phyloP scores from a whole-genome alignment of 2,113 vertebrate genomes.

The Sebastes schlegelii region DNA sequence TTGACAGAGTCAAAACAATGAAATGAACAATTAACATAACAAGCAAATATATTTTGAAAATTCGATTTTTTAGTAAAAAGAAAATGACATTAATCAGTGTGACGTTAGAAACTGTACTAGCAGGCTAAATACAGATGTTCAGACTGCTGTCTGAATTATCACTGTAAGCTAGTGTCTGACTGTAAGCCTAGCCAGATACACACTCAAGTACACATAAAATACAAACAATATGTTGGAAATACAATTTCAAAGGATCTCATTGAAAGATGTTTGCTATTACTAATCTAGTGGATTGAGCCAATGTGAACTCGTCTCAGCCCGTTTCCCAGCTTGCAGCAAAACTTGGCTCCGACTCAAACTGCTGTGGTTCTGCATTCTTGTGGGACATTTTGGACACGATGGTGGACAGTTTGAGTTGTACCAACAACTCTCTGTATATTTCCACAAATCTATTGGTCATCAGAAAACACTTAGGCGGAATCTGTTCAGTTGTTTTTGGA shows the following conservation, averaged over 20 bases:
- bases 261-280: constrained; percentile 55
- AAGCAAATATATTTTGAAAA: background rate
- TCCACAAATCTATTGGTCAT: constrained; percentile 62
- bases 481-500: constrained; percentile 69
- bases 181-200: background rate
- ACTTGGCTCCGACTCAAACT: constrained; percentile 49
- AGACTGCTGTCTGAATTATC: constrained; percentile 1
- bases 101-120: background rate
- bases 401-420: constrained; percentile 62
- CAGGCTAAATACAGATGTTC: constrained; percentile 4
- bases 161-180: constrained; percentile 15
- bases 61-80: constrained; percentile 1
- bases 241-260: constrained; percentile 22
- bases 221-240: constrained; percentile 32
- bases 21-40: background rate
- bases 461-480: constrained; percentile 66
- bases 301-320: constrained; percentile 53
- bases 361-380: constrained; percentile 71
- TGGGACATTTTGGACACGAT: constrained; percentile 60
- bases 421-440: constrained; percentile 64
- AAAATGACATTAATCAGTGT: background rate
- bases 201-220: constrained; percentile 9
- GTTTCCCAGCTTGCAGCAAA: constrained; percentile 55
- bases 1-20: background rate
- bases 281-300: constrained; percentile 57